phyloP scores from a whole-genome alignment of 2,888 invertebrate genomes.

The Spilarctia lutea region DNA sequence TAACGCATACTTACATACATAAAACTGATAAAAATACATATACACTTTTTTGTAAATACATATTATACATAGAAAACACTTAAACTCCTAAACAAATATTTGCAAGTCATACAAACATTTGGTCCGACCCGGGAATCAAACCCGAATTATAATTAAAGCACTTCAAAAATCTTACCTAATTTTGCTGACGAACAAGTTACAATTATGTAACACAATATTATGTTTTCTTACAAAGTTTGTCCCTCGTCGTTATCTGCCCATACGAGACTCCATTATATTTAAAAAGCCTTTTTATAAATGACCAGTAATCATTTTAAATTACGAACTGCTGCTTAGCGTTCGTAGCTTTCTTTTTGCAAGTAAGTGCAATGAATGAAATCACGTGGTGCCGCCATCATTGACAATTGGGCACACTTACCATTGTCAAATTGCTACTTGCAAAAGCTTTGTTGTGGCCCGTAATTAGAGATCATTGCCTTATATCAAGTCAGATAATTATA shows the following conservation, averaged over 20 bases:
- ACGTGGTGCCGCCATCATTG: slow-evolving; percentile 59
- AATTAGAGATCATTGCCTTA: slow-evolving; percentile 60
- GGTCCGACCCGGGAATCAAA: too few relatives aligned
- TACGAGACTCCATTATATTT: slow-evolving; percentile 51
- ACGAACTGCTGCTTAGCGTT: slow-evolving; percentile 56
- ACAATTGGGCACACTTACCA: slow-evolving; percentile 61
- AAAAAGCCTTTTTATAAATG: slow-evolving; percentile 63
- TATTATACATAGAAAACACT: too few relatives aligned
- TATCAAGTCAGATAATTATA: slow-evolving; percentile 51
- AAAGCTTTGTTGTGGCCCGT: slow-evolving; percentile 52
- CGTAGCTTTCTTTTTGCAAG: slow-evolving; percentile 51
- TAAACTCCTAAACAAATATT: too few relatives aligned
- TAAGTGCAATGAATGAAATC: slow-evolving; percentile 64
- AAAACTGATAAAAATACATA: too few relatives aligned
- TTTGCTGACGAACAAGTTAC: not conserved
- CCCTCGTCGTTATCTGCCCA: slow-evolving; percentile 21
- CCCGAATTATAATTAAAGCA: not conserved
- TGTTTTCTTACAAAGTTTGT: slow-evolving; percentile 10
- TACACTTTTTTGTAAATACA: too few relatives aligned
- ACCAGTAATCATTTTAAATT: slow-evolving; percentile 68
- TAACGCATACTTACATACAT: too few relatives aligned
- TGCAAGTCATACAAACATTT: too few relatives aligned
- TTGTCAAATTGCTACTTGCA: slow-evolving; percentile 67
- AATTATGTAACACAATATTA: slow-evolving; percentile 1
- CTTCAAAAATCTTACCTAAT: not conserved